Evolutionary conservation across 2,888 invertebrate genomes (phyloP).

Genomic region (Cataglyphis altisquamis): DNA sequence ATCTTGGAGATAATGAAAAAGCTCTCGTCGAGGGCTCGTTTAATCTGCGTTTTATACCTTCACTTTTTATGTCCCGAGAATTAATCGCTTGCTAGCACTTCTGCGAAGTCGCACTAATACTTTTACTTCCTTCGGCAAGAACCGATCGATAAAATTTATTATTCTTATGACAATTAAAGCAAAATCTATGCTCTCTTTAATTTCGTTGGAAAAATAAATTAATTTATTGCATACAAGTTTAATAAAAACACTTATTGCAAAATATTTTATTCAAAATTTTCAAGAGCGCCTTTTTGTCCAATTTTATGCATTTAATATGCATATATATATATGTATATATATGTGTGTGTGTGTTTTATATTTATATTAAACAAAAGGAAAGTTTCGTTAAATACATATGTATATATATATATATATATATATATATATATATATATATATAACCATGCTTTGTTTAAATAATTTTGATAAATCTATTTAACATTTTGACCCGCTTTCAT

Average conservation of each 20-base stretch:
- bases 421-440: too few relatives aligned
- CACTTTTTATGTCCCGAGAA: conserved; percentile 4
- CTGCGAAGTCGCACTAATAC: neutral
- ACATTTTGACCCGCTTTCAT: neutral
- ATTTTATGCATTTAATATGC: neutral
- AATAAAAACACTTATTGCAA: neutral
- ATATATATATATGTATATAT: neutral
- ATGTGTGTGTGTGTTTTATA: neutral
- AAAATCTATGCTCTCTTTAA: neutral
- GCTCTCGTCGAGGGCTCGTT: conserved; percentile 36
- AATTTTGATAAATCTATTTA: conserved; percentile 27
- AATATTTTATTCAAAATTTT: neutral
- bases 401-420: too few relatives aligned
- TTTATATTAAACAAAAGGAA: neutral
- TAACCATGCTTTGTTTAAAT: neutral
- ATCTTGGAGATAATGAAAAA: conserved; percentile 50
- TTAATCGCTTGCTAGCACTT: conserved; percentile 2
- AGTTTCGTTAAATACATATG: neutral
- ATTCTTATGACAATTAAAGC: neutral
- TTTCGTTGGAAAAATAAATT: neutral
- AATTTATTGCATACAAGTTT: neutral
- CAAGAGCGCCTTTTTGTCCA: neutral
- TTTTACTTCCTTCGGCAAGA: neutral
- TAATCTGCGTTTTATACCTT: conserved; percentile 10
- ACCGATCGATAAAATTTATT: neutral